Evolutionary conservation across 2,797 vertebrate species (phyloP).

Genomic region (Coregonus ussuriensis): DNA sequence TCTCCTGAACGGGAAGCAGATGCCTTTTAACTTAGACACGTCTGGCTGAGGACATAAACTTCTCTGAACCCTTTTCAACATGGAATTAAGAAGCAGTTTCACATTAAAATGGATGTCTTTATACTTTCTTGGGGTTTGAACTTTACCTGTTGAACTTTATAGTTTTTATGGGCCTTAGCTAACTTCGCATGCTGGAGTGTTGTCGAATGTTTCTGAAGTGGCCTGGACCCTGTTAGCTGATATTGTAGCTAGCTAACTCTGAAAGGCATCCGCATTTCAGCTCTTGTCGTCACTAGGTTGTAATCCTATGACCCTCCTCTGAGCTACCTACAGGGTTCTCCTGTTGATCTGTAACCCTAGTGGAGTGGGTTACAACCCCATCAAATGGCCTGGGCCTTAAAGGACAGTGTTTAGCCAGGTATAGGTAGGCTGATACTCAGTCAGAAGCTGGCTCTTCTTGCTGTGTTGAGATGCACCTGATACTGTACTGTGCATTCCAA

Average conservation of each 20-base stretch:
- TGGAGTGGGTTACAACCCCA: neutral
- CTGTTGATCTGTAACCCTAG: conserved; percentile 15
- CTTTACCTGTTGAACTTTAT: neutral
- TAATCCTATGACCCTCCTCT: neutral
- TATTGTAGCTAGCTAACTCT: neutral
- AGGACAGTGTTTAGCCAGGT: conserved; percentile 10
- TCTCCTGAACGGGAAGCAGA: conserved; percentile 20
- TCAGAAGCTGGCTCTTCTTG: neutral
- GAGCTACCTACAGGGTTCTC: neutral
- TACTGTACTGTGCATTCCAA: neutral
- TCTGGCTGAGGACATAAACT: conserved; percentile 8
- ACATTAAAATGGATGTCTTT: neutral
- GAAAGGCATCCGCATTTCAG: neutral
- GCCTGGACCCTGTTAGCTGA: neutral
- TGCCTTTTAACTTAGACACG: conserved; percentile 38
- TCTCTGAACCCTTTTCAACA: neutral
- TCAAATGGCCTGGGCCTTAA: neutral
- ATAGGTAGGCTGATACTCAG: neutral
- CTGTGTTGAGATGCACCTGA: conserved; percentile 16
- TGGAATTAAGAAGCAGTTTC: neutral
- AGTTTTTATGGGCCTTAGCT: neutral
- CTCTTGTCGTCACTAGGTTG: neutral
- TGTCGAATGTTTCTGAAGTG: neutral
- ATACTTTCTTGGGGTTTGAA: neutral
- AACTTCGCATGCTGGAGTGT: neutral